A percentile compares a stretch with the other conserved stretches of the same genome.
Evolutionary conservation across 2,888 invertebrate species (phyloP).

Genomic region (Drymonia ruficornis): DNA sequence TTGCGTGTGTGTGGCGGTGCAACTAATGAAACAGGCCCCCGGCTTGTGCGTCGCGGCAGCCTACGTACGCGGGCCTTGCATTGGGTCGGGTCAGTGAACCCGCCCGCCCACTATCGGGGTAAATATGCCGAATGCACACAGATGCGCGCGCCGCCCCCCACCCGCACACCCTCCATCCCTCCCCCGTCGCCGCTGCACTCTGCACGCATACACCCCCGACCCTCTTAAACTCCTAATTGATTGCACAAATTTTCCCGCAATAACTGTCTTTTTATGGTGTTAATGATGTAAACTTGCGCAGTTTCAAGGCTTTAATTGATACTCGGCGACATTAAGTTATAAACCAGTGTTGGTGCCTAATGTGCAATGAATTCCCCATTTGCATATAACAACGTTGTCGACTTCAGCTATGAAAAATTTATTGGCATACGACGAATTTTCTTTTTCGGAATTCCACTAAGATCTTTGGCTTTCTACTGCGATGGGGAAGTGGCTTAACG

Average conservation of each 20-base stretch:
- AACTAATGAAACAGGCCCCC: slow-evolving; percentile 74
- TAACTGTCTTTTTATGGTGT: slow-evolving; percentile 84
- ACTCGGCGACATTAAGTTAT: slow-evolving; percentile 62
- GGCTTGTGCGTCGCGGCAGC: slow-evolving; percentile 73
- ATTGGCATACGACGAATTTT: slow-evolving; percentile 59
- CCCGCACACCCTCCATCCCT: slow-evolving; percentile 45
- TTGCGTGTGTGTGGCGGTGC: slow-evolving; percentile 67
- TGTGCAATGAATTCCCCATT: slow-evolving; percentile 54
- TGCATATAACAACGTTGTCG: slow-evolving; percentile 59
- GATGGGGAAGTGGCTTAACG: slow-evolving; percentile 10
- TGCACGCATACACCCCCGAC: slow-evolving; percentile 71
- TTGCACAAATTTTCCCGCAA: slow-evolving; percentile 84
- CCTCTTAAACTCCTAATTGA: slow-evolving; percentile 84
- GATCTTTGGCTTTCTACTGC: too few species aligned
- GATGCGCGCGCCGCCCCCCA: slow-evolving; percentile 79
- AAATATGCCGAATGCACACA: slow-evolving; percentile 85
- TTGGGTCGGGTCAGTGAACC: slow-evolving; percentile 83
- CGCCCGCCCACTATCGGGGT: slow-evolving; percentile 83
- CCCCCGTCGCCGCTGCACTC: slow-evolving; percentile 70
- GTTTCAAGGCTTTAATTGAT: slow-evolving; percentile 77
- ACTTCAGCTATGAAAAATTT: slow-evolving; percentile 67
- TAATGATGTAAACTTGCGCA: slow-evolving; percentile 82
- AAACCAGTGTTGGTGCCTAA: slow-evolving; percentile 51
- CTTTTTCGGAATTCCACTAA: slow-evolving; percentile 49
- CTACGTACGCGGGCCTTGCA: slow-evolving; percentile 81